Conservation (phyloP, 2,113 vertebrate species). For the Siniperca chuatsi region DNA sequence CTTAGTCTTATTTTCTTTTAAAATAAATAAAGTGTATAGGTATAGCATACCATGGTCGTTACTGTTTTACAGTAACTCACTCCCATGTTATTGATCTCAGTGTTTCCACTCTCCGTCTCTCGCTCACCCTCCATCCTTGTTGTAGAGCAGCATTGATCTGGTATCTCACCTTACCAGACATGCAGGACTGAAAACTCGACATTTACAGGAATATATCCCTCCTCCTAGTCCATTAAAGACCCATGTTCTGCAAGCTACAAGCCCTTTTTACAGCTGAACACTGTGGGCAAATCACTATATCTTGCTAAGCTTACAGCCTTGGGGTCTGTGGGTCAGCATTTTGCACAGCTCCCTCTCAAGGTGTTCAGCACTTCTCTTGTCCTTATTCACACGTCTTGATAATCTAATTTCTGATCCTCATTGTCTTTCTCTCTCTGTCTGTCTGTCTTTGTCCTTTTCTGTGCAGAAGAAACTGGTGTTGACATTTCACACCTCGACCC, state of each 20-base stretch:
- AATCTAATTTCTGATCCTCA: conserved; percentile 23
- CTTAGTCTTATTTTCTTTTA: background rate
- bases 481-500: conserved; percentile 97
- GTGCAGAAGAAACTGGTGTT: conserved; percentile 95
- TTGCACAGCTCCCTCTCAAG: conserved; percentile 76
- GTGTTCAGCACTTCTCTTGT: conserved; percentile 63
- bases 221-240: conserved; percentile 37
- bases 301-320: conserved; percentile 42
- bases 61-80: conserved; percentile 51
- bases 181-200: conserved; percentile 42
- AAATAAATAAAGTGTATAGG: background rate
- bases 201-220: conserved; percentile 55
- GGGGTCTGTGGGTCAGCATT: conserved; percentile 73
- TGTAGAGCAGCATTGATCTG: conserved; percentile 61
- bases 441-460: conserved; percentile 70
- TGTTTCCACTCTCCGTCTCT: conserved; percentile 34
- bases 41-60: background rate
- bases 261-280: conserved; percentile 51
- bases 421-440: conserved; percentile 29
- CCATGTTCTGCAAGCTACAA: conserved; percentile 31
- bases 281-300: conserved; percentile 48
- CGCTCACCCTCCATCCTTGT: background rate
- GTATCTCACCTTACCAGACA: conserved; percentile 62
- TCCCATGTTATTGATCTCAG: conserved; percentile 55
- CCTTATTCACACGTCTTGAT: conserved; percentile 39